Evolutionary conservation across 2,888 invertebrate species (phyloP).

Genomic region (Pterobdella sp.): DNA sequence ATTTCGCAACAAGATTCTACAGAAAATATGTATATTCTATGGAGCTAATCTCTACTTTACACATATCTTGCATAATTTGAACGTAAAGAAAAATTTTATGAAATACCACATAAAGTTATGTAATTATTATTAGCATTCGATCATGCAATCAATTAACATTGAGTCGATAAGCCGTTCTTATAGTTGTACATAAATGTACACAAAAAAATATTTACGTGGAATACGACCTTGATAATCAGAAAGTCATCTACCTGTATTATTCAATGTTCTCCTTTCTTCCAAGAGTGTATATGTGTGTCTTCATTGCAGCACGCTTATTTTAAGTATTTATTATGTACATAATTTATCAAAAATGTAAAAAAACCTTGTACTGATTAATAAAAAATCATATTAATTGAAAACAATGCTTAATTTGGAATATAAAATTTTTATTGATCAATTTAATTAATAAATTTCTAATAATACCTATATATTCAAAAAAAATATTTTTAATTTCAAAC

Average conservation of each 20-base stretch:
- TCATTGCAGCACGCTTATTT: not conserved
- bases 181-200: not conserved
- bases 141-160: not conserved
- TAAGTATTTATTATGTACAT: no score
- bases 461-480: no score
- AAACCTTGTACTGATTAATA: no score
- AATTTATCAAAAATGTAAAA: no score
- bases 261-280: not conserved
- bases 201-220: not conserved
- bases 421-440: no score
- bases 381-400: no score
- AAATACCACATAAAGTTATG: not conserved
- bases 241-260: not conserved
- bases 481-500: no score
- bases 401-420: no score
- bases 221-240: not conserved
- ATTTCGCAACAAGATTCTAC: no score
- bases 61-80: not conserved
- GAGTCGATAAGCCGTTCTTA: not conserved
- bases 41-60: no score
- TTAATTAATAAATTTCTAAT: no score
- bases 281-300: conserved; percentile 8
- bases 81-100: not conserved
- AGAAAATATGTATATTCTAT: no score
- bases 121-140: not conserved